Conservation (phyloP, 1,140 invertebrate species). For the Drosophila kikkawai region DNA sequence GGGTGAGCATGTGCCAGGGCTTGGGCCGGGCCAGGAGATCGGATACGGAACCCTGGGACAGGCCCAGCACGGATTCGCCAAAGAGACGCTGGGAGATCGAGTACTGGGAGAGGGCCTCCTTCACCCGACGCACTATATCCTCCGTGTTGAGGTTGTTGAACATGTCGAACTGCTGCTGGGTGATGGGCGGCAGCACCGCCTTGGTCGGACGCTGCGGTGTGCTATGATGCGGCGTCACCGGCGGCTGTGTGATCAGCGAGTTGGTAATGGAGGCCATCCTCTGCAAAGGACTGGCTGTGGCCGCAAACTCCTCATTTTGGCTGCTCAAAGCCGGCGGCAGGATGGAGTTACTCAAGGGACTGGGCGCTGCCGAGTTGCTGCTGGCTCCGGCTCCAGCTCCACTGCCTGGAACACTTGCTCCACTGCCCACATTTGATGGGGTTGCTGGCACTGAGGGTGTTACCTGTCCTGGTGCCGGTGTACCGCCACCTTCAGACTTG, state of each 20-base stretch:
- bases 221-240: conserved; percentile 92
- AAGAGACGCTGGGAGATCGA: conserved; percentile 99
- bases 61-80: conserved; percentile 97
- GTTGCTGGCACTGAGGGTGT: conserved; percentile 86
- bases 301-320: conserved; percentile 90
- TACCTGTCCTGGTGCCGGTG: conserved; percentile 91
- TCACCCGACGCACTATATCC: conserved; percentile 98
- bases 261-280: conserved; percentile 99
- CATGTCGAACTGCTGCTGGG: conserved; percentile 99
- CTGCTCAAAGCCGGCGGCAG: conserved; percentile 91
- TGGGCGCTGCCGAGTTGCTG: conserved; percentile 87
- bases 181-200: conserved; percentile 98
- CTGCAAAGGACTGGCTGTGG: conserved; percentile 96
- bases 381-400: neutral
- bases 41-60: conserved; percentile 98
- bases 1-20: conserved; percentile 98
- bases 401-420: conserved; percentile 66
- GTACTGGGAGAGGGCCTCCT: conserved; percentile 98
- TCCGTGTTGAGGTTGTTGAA: conserved; percentile 99
- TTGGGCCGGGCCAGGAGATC: conserved; percentile 97
- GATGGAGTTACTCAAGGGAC: conserved; percentile 92
- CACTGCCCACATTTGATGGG: neutral
- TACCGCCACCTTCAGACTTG: conserved; percentile 88
- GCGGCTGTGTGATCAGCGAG: conserved; percentile 96
- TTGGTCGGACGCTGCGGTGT: conserved; percentile 94